Conservation (phyloP, 2,113 vertebrate genomes). For the Gymnogyps californianus region DNA sequence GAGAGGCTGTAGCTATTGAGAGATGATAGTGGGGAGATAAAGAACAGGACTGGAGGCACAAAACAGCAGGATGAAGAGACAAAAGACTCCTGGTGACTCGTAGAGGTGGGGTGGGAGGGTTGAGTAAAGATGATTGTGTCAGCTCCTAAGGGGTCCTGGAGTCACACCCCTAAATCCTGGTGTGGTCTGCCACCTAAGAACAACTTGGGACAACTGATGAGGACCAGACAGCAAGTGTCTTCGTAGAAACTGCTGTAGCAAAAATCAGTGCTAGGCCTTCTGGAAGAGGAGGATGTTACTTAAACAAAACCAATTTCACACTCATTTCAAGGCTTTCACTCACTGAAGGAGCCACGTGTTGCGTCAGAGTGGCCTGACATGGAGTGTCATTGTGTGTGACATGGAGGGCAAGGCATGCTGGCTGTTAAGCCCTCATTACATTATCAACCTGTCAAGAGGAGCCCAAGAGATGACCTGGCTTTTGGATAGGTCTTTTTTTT, state of each 20-base stretch:
- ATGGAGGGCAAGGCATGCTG: accelerated
- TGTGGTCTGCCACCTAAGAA: not conserved
- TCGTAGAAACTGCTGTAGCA: not conserved
- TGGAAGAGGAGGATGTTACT: too few relatives aligned
- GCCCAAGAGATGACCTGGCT: not conserved
- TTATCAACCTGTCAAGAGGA: accelerated
- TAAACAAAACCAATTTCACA: accelerated
- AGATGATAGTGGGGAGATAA: not conserved
- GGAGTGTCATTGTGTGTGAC: not conserved
- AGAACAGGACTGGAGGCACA: not conserved
- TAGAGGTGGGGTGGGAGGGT: not conserved
- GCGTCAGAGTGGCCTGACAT: not conserved
- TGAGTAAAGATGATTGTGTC: not conserved
- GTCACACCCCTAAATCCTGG: not conserved
- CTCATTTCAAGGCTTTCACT: not conserved
- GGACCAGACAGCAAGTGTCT: not conserved
- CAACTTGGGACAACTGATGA: accelerated
- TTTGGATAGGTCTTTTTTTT: not conserved
- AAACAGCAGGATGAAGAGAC: accelerated
- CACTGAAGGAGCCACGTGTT: accelerated
- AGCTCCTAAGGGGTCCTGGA: not conserved
- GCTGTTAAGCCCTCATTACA: accelerated
- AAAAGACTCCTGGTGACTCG: not conserved
- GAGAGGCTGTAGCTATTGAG: accelerated
- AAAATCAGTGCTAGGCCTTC: not conserved